These are phyloP conservation scores for Hylomyscus alleni DNA, from an alignment of 2,797 vertebrate species.

Conservation along the genomic window DNA sequence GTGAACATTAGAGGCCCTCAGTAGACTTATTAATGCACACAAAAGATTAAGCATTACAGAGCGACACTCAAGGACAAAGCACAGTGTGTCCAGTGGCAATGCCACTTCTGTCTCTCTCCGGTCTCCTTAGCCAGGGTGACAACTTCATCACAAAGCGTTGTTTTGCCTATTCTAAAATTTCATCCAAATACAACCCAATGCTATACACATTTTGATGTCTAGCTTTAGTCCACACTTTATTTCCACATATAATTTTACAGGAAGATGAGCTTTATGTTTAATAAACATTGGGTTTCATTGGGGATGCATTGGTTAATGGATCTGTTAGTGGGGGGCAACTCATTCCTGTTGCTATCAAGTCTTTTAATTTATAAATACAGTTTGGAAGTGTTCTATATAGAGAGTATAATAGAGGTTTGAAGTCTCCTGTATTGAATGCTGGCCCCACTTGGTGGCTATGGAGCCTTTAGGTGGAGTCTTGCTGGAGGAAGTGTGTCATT, in stretches of 20 bases:
- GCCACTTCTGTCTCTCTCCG: neutral
- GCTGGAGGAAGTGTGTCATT: neutral
- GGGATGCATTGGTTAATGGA: neutral
- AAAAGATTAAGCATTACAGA: neutral
- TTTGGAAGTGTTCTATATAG: neutral
- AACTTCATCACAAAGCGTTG: neutral
- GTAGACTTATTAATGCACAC: neutral
- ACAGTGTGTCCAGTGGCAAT: too few species aligned
- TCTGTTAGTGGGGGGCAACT: neutral
- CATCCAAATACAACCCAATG: neutral
- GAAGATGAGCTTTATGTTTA: neutral
- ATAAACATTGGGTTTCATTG: neutral
- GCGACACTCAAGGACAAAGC: neutral
- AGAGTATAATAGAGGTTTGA: neutral
- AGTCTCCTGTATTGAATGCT: neutral
- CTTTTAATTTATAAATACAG: neutral
- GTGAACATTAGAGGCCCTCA: neutral
- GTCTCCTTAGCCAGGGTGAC: neutral
- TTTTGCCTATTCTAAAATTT: constrained; percentile 2
- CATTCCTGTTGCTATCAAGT: neutral
- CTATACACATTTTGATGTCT: neutral
- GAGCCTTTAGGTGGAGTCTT: too few species aligned
- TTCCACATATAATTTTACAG: neutral
- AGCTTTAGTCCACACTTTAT: neutral
- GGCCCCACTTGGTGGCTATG: neutral